phyloP scores from a whole-genome alignment of 2,888 invertebrate species.

The Caenorhabditis plicata region DNA sequence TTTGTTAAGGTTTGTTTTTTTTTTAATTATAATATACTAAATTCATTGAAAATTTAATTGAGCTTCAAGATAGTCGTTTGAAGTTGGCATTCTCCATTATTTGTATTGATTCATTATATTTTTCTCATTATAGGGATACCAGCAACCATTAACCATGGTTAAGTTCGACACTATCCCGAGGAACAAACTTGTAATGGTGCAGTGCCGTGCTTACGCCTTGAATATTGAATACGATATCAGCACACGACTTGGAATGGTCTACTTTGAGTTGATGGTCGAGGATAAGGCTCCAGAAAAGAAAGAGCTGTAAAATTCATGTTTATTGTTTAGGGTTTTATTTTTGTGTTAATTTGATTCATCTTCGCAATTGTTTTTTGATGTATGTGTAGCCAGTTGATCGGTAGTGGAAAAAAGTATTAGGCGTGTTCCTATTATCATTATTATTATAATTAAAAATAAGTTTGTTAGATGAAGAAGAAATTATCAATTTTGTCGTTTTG shows the following conservation, averaged over 20 bases:
- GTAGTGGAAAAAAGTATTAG: no score
- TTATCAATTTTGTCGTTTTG: no score
- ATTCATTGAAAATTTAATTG: neutral
- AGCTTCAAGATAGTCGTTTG: no score
- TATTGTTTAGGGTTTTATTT: constrained; percentile 14
- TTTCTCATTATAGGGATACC: constrained; percentile 18
- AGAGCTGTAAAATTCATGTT: constrained; percentile 17
- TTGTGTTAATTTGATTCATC: neutral
- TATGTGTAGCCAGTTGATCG: no score
- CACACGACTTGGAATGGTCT: constrained; percentile 68
- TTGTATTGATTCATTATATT: neutral
- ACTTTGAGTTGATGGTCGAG: constrained; percentile 62
- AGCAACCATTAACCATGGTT: constrained; percentile 65
- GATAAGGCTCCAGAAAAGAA: constrained; percentile 27
- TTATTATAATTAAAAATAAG: no score
- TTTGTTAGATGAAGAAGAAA: no score
- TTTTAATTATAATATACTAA: neutral
- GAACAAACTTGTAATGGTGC: constrained; percentile 68
- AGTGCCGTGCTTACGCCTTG: constrained; percentile 69
- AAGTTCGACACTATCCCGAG: constrained; percentile 66
- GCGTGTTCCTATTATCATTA: no score
- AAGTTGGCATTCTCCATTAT: neutral
- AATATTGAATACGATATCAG: constrained; percentile 78
- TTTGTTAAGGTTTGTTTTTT: constrained; percentile 46
- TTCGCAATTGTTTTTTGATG: neutral